Evolutionary conservation across 1,140 invertebrate genomes (phyloP), one percentile per base, ranked within the genome.

Genomic region (Pseudomyrmex sp.): DNA sequence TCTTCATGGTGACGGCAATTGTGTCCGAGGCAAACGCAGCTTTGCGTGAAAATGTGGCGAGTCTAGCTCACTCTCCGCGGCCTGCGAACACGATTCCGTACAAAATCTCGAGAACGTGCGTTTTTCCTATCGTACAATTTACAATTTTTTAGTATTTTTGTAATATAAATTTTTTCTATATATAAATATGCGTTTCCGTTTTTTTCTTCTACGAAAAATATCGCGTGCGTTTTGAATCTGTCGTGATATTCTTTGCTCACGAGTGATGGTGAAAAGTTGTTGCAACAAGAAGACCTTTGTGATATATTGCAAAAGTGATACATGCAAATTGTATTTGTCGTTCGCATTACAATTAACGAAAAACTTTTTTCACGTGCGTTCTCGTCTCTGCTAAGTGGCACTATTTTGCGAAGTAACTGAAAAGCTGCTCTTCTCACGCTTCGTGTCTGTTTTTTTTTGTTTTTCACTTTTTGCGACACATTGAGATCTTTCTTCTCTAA

Each of bases 401-500:
- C 35, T 7, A 7, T 35, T 7, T 79, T 15, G 50, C n/a, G n/a
- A 61, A 65, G 18, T 79, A 79, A 79, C 3, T 58, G 20, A 26
- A 61, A 80, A 63, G 35, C 10, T 48, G 18, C 52, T 23, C 18
- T 13, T 18, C 0, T 35, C 35, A 5, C 46, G 75, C 65, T 80
- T 80, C 9, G 46, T 23, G 23, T 59, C 56, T 18, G 10, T 9
- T 23, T 72, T 59, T 20, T 8, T 15, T 58, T 13, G 35, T 35
- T 35, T 35, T 35, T 35, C 5, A 35, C 44, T n/a, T 10, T 26
- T 66, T 12, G 18, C 12, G 5, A 35, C 20, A 18, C 10, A 5
- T 59, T 76, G 13, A 8, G 83, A 89, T 89, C 35, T 35, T 35
- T 46, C 23, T 68, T 87, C 63, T 66, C 56, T 56, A 84, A 91